A percentile compares a stretch with the other conserved stretches of the same genome.
These are phyloP conservation scores for Scaptomyza caliginosa DNA, from an alignment of 2,888 invertebrate species.

Conservation along the genomic window DNA sequence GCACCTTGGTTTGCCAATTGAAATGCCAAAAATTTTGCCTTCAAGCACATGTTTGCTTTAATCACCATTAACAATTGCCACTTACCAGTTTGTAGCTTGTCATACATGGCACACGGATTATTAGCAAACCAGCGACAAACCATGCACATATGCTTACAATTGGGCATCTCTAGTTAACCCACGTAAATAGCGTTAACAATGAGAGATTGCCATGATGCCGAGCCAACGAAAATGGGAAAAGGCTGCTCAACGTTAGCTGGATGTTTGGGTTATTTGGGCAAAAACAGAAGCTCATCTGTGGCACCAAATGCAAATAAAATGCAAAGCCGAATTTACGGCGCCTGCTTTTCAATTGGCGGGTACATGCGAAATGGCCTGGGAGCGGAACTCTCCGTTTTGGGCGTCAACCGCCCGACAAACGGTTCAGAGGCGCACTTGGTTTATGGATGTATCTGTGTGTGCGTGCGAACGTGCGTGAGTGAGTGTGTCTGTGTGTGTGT, in stretches of 20 bases:
- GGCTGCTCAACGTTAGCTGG: not conserved
- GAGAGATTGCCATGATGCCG: conserved; percentile 23
- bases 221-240: conserved; percentile 52
- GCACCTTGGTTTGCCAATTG: not conserved
- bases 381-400: conserved; percentile 16
- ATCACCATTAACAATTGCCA: not conserved
- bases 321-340: conserved; percentile 71
- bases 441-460: not conserved
- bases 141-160: conserved; percentile 13
- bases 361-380: conserved; percentile 9
- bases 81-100: not conserved
- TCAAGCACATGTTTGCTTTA: not conserved
- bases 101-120: conserved; percentile 4
- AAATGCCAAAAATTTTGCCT: not conserved
- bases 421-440: conserved; percentile 7
- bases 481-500: not conserved
- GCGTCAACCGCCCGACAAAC: conserved; percentile 3
- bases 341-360: conserved; percentile 57
- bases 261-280: conserved; percentile 17
- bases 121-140: not conserved
- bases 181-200: conserved; percentile 51
- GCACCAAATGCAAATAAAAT: conserved; percentile 67
- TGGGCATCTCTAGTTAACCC: conserved; percentile 49
- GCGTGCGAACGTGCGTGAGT: not conserved
- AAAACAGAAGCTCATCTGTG: conserved; percentile 49